These are phyloP conservation scores for Anas platyrhynchos DNA, from an alignment of 2,113 vertebrate species.

Conservation along the genomic window DNA sequence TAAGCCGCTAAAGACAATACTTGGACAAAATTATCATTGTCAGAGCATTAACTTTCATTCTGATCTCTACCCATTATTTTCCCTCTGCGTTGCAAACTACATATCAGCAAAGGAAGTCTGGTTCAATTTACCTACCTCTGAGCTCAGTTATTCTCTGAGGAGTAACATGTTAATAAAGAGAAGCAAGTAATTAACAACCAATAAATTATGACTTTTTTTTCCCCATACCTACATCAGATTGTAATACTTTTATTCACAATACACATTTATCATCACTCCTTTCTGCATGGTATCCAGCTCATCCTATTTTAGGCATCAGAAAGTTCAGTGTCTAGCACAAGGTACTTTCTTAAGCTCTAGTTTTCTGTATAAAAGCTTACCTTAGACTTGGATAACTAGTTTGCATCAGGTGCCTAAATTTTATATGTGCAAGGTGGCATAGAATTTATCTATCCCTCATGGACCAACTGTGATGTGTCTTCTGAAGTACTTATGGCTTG, in stretches of 20 bases:
- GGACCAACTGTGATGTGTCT: background rate
- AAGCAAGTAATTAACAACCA: slow-evolving; percentile 60
- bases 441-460: background rate
- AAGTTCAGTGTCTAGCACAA: background rate
- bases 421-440: accelerated
- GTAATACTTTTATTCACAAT: background rate
- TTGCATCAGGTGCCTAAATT: background rate
- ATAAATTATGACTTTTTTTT: slow-evolving; percentile 34
- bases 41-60: slow-evolving; percentile 26
- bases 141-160: slow-evolving; percentile 43
- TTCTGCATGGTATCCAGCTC: background rate
- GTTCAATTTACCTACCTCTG: slow-evolving; percentile 53
- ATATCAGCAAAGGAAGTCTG: slow-evolving; percentile 32
- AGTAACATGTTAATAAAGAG: slow-evolving; percentile 57
- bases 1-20: slow-evolving; percentile 29
- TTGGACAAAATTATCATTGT: slow-evolving; percentile 53
- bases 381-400: background rate
- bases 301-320: background rate
- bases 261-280: background rate
- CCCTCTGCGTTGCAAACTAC: slow-evolving; percentile 44
- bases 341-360: background rate
- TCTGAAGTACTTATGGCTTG: background rate
- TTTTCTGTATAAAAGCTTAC: accelerated
- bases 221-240: background rate
- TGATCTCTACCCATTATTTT: slow-evolving; percentile 34